These are phyloP conservation scores for Tetranychus cinnabarinus DNA, from an alignment of 1,140 invertebrate species.

Conservation along the genomic window DNA sequence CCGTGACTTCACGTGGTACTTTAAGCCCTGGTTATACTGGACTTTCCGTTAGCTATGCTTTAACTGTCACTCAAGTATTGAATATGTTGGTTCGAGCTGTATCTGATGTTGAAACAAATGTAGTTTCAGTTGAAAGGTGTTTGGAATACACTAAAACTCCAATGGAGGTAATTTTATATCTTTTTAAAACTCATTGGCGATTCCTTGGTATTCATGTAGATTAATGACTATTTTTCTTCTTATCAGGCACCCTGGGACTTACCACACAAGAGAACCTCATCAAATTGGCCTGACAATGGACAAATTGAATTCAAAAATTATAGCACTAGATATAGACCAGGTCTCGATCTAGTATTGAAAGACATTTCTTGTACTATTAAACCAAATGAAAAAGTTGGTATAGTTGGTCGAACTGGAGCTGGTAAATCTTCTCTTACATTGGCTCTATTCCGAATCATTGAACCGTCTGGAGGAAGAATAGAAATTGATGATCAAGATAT, in stretches of 20 bases:
- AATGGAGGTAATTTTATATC: slow-evolving; percentile 20
- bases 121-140: slow-evolving; percentile 36
- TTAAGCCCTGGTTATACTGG: slow-evolving; percentile 54
- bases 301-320: slow-evolving; percentile 17
- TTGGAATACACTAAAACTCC: slow-evolving; percentile 42
- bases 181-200: too few relatives aligned
- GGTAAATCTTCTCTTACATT: slow-evolving; percentile 64
- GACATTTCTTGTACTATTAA: slow-evolving; percentile 11
- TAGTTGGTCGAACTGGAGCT: slow-evolving; percentile 57
- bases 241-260: slow-evolving; percentile 11
- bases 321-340: slow-evolving; percentile 15
- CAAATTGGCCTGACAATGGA: slow-evolving; percentile 17
- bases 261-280: slow-evolving; percentile 1
- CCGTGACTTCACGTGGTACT: slow-evolving; percentile 43
- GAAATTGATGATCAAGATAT: slow-evolving; percentile 73
- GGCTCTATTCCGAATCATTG: slow-evolving; percentile 65
- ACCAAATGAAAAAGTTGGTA: slow-evolving; percentile 18
- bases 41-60: slow-evolving; percentile 62
- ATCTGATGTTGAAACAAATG: slow-evolving; percentile 36
- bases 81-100: slow-evolving; percentile 35
- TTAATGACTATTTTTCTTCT: neutral
- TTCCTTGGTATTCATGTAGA: neutral
- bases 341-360: slow-evolving; percentile 17
- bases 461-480: slow-evolving; percentile 42
- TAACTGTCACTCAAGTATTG: slow-evolving; percentile 39